phyloP scores from a whole-genome alignment of 2,113 vertebrate species.

The Crotalus helleri region DNA sequence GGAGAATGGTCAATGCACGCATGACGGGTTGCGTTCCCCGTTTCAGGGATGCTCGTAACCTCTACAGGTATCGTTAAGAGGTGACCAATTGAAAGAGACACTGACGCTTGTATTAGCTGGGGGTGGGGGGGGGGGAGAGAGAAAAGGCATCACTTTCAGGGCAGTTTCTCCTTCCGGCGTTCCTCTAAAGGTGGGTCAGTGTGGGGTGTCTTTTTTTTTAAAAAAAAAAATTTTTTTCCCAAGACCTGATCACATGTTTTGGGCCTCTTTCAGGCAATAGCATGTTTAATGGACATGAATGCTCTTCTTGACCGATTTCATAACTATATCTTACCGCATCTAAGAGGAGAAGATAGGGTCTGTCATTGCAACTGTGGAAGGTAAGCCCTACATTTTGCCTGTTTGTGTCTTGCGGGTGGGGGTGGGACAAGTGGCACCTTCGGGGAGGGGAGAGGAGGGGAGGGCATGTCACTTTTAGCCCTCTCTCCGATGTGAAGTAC shows the following conservation, averaged over 20 bases:
- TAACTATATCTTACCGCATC: slow-evolving; percentile 99
- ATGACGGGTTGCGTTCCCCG: not conserved
- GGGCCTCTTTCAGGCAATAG: slow-evolving; percentile 97
- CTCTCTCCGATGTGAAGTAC: not conserved
- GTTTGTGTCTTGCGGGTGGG: not conserved
- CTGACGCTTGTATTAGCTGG: not conserved
- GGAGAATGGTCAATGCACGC: not conserved
- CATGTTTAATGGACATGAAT: slow-evolving; percentile 99
- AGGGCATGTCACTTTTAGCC: not conserved
- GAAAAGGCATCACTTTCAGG: not conserved
- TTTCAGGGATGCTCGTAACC: not conserved
- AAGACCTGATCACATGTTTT: slow-evolving; percentile 76
- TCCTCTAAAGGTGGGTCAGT: slow-evolving; percentile 60
- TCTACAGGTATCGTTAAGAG: not conserved
- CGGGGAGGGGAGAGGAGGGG: too few relatives aligned
- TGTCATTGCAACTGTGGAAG: slow-evolving; percentile 99
- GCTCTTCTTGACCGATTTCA: slow-evolving; percentile 99
- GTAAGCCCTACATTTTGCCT: slow-evolving; percentile 70
- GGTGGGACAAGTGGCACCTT: too few relatives aligned
- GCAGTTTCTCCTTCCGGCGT: not conserved
- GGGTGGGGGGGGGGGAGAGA: too few relatives aligned
- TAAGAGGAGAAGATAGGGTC: slow-evolving; percentile 97
- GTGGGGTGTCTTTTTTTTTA: slow-evolving; percentile 71
- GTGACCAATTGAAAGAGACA: too few relatives aligned
- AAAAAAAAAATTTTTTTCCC: slow-evolving; percentile 27